phyloP scores from a whole-genome alignment of 1,140 invertebrate genomes.

The Batillaria attramentaria region DNA sequence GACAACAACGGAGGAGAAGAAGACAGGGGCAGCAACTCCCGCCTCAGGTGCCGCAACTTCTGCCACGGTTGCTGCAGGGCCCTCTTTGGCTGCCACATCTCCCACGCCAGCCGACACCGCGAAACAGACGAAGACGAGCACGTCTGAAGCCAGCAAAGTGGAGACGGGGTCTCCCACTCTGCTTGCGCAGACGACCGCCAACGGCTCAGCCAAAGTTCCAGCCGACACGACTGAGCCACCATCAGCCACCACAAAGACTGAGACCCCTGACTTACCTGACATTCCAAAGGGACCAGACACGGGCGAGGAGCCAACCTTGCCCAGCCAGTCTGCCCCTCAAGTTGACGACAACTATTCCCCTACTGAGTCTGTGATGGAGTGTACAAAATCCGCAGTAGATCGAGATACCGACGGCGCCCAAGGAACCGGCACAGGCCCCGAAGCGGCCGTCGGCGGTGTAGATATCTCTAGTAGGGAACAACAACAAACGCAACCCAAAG shows the following conservation, averaged over 20 bases:
- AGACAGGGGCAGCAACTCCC: background rate
- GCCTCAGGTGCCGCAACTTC: background rate
- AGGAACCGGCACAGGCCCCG: background rate
- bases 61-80: background rate
- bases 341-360: constrained; percentile 42
- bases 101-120: background rate
- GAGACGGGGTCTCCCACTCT: constrained; percentile 47
- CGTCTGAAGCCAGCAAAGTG: constrained; percentile 38
- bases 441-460: constrained; percentile 15
- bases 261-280: constrained; percentile 38
- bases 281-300: constrained; percentile 41
- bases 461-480: background rate
- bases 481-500: constrained; percentile 5
- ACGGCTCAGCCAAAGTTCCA: constrained; percentile 34
- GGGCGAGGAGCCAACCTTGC: background rate
- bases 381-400: constrained; percentile 36
- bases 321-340: constrained; percentile 17
- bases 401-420: constrained; percentile 5
- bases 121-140: too few relatives aligned
- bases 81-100: background rate
- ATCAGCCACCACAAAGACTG: constrained; percentile 22
- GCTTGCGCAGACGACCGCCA: constrained; percentile 24
- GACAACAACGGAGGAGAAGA: background rate
- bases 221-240: constrained; percentile 20
- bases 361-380: constrained; percentile 45